Conservation (phyloP, 1,140 invertebrate genomes). For the Drosophila cardini region DNA sequence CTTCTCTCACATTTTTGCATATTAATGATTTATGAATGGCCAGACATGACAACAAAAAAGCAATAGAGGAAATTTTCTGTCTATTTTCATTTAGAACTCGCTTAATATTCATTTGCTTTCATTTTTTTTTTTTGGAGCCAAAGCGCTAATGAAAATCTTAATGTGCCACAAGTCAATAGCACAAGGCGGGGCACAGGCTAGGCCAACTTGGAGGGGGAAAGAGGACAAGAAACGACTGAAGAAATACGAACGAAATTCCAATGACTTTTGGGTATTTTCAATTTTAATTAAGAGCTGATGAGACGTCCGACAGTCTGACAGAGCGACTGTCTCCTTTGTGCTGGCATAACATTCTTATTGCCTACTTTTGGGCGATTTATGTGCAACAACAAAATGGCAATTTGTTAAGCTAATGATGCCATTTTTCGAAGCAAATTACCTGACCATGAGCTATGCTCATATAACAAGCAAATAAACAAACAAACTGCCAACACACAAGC, state of each 20-base stretch:
- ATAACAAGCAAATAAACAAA: conserved; percentile 49
- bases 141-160: conserved; percentile 69
- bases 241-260: conserved; percentile 17
- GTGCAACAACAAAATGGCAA: conserved; percentile 66
- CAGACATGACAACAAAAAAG: conserved; percentile 36
- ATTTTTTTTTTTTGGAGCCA: conserved; percentile 26
- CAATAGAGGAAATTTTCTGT: conserved; percentile 42
- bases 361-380: conserved; percentile 68
- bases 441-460: conserved; percentile 48
- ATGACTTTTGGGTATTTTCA: conserved; percentile 61
- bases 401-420: conserved; percentile 79
- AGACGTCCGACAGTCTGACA: not conserved
- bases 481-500: conserved; percentile 30
- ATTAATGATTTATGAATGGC: conserved; percentile 76
- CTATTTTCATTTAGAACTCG: conserved; percentile 74
- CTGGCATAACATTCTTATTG: conserved; percentile 23
- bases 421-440: conserved; percentile 79
- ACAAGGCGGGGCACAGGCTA: conserved; percentile 17
- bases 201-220: too few relatives aligned
- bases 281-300: conserved; percentile 71
- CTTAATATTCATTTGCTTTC: conserved; percentile 73
- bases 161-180: conserved; percentile 51
- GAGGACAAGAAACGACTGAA: too few relatives aligned
- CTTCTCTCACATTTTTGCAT: conserved; percentile 57
- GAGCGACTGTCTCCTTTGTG: not conserved